Percentiles rank a stretch among this genome's conserved stretches.
Conservation (phyloP, 2,797 vertebrate genomes). For the Hozukius guyotensis region DNA sequence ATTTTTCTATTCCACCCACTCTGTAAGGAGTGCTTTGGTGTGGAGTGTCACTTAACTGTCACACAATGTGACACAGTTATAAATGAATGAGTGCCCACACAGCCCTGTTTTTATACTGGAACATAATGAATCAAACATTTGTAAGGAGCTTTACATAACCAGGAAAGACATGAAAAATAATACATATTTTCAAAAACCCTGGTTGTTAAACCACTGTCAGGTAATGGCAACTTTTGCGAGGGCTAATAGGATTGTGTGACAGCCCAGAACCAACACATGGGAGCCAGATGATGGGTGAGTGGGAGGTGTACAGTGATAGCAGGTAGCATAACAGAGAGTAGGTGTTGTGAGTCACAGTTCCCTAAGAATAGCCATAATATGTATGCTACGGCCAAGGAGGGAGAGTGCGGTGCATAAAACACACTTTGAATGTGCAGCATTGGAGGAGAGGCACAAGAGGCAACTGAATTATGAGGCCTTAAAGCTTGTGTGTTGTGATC, state of each 20-base stretch:
- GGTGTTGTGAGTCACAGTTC: slow-evolving; percentile 67
- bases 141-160: slow-evolving; percentile 3
- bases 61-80: slow-evolving; percentile 11
- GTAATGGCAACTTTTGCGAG: slow-evolving; percentile 1
- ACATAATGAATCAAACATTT: neutral
- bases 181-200: neutral
- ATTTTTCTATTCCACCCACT: slow-evolving; percentile 13
- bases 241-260: slow-evolving; percentile 13
- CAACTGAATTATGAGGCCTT: slow-evolving; percentile 4
- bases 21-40: slow-evolving; percentile 12
- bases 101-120: neutral
- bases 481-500: neutral
- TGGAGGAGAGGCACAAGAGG: neutral
- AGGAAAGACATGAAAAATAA: neutral
- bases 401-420: slow-evolving; percentile 13
- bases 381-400: slow-evolving; percentile 7
- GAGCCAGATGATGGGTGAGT: slow-evolving; percentile 52
- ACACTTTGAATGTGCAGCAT: slow-evolving; percentile 15
- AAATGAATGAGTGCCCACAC: neutral
- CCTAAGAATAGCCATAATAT: slow-evolving; percentile 58
- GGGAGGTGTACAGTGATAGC: slow-evolving; percentile 52
- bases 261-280: slow-evolving; percentile 38
- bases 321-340: slow-evolving; percentile 62
- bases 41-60: slow-evolving; percentile 2
- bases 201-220: neutral